Evolutionary conservation across 2,888 invertebrate species (phyloP).

Genomic region (Scelioninae gen. 2): DNA sequence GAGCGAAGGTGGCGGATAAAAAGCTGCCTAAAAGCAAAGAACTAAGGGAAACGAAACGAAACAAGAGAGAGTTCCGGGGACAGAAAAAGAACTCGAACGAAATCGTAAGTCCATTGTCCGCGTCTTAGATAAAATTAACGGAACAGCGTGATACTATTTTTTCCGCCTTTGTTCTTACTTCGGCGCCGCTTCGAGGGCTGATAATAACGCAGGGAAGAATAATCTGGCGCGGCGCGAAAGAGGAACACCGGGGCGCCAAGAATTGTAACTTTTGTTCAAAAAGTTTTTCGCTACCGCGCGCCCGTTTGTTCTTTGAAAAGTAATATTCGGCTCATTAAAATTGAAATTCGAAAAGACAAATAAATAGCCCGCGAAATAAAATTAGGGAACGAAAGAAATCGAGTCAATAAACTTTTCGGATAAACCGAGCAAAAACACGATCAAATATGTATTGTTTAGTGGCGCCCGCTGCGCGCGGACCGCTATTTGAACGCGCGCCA

Average conservation of each 20-base stretch:
- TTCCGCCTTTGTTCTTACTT: slow-evolving; percentile 19
- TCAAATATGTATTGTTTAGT: slow-evolving; percentile 17
- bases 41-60: not conserved
- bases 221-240: slow-evolving; percentile 1
- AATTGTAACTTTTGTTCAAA: slow-evolving; percentile 13
- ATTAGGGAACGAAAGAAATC: not conserved
- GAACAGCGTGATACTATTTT: slow-evolving; percentile 17
- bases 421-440: not conserved
- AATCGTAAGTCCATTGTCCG: slow-evolving; percentile 37
- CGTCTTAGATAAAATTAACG: slow-evolving; percentile 40
- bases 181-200: slow-evolving; percentile 14
- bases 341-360: slow-evolving; percentile 21
- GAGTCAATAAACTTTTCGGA: slow-evolving; percentile 28
- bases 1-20: no score
- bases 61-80: not conserved
- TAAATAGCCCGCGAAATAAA: slow-evolving; percentile 12
- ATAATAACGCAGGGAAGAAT: slow-evolving; percentile 22
- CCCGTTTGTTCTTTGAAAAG: slow-evolving; percentile 1
- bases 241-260: not conserved
- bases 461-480: no score
- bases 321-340: slow-evolving; percentile 33
- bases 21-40: not conserved
- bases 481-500: no score
- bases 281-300: not conserved
- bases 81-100: slow-evolving; percentile 12